These are phyloP conservation scores for Ganaspis brasiliensis DNA, from an alignment of 2,888 invertebrate species.

Conservation along the genomic window DNA sequence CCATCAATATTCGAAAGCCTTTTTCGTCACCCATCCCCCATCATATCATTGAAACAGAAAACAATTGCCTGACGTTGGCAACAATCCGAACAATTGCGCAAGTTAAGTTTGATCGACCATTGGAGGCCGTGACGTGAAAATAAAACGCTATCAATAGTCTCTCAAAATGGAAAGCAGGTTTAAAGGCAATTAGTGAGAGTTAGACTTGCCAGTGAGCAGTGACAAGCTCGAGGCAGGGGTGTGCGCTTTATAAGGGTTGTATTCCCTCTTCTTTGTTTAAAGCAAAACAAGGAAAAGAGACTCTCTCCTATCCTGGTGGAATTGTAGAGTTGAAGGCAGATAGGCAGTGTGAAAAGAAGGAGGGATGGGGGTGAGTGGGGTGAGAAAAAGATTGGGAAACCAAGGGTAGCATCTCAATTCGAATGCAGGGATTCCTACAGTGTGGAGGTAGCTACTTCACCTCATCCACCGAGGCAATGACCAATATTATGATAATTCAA, in stretches of 20 bases:
- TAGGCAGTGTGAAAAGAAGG: conserved; percentile 34
- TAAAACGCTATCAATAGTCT: conserved; percentile 33
- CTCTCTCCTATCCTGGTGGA: background rate
- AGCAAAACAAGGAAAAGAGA: conserved; percentile 1
- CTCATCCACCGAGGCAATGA: conserved; percentile 74
- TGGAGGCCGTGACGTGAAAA: conserved; percentile 31
- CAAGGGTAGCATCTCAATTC: conserved; percentile 45
- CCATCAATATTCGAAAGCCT: conserved; percentile 20
- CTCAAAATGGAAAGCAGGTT: conserved; percentile 36
- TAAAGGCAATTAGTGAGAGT: conserved; percentile 15
- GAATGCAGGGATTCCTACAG: conserved; percentile 62
- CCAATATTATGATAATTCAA: conserved; percentile 79
- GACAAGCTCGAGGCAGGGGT: conserved; percentile 6
- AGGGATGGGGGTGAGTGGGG: conserved; percentile 7
- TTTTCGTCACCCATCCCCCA: background rate
- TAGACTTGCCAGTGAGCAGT: background rate
- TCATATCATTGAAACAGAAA: conserved; percentile 22
- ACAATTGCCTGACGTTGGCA: conserved; percentile 29
- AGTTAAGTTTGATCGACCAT: conserved; percentile 38
- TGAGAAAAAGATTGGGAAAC: conserved; percentile 34
- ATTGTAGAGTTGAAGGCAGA: background rate
- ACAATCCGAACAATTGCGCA: conserved; percentile 37
- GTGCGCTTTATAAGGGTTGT: background rate
- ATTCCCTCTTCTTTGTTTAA: conserved; percentile 3
- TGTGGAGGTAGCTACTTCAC: conserved; percentile 66